Percentiles rank a stretch among this genome's conserved stretches.
Evolutionary conservation across 2,888 invertebrate genomes (phyloP).

Genomic region (Polydrusus pterygomalis): DNA sequence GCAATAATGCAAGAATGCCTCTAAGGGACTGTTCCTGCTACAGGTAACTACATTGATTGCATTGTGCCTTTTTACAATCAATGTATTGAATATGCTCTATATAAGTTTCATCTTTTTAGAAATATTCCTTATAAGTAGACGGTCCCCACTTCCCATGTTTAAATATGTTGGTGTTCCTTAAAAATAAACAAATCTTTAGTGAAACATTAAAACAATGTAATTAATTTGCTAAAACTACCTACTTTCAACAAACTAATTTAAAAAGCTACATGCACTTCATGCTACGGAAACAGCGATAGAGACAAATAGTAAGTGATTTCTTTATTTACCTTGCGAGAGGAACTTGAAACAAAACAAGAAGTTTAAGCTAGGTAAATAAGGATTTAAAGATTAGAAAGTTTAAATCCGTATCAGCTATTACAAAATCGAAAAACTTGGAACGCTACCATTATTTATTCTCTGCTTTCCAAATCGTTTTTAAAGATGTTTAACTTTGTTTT

Average conservation of each 20-base stretch:
- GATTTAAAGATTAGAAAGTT: conserved; percentile 20
- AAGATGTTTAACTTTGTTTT: not conserved
- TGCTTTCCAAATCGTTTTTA: conserved; percentile 8
- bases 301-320: conserved; percentile 13
- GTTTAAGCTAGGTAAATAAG: conserved; percentile 27
- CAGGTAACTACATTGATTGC: no score
- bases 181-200: no score
- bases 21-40: no score
- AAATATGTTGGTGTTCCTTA: not conserved
- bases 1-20: no score
- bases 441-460: conserved; percentile 23
- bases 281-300: conserved; percentile 13
- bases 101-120: no score
- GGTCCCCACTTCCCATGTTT: no score
- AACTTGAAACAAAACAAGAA: conserved; percentile 21
- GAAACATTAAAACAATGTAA: no score
- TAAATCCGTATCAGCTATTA: conserved; percentile 22
- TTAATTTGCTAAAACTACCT: no score
- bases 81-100: no score
- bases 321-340: conserved; percentile 8
- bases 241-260: not conserved
- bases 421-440: conserved; percentile 4
- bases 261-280: conserved; percentile 18
- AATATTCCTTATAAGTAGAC: no score
- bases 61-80: no score